Conservation (phyloP, 2,888 invertebrate species). For the Mylabris sibirica region DNA sequence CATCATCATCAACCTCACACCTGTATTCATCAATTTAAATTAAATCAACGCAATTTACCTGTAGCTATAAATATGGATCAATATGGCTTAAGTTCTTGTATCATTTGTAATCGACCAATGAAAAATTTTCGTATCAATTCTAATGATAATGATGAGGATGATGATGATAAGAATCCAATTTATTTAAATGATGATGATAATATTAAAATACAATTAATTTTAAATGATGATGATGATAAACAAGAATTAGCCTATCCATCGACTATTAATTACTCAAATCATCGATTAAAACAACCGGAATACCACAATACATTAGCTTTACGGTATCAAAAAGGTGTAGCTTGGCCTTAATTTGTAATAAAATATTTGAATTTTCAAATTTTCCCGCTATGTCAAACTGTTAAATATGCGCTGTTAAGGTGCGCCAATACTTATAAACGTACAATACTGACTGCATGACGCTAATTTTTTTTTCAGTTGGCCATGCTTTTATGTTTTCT, state of each 20-base stretch:
- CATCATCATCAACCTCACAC: conserved; percentile 49
- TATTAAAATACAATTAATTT: conserved; percentile 18
- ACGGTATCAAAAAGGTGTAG: conserved; percentile 39
- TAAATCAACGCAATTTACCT: conserved; percentile 68
- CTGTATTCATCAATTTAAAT: conserved; percentile 65
- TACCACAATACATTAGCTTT: conserved; percentile 30
- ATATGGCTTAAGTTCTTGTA: conserved; percentile 62
- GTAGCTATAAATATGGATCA: conserved; percentile 63
- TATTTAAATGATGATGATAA: conserved; percentile 11
- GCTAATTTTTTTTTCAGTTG: too few relatives aligned
- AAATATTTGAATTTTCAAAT: neutral
- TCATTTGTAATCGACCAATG: conserved; percentile 63
- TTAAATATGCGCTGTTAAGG: too few relatives aligned
- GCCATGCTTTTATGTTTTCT: too few relatives aligned
- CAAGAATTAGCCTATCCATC: too few relatives aligned
- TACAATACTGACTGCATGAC: too few relatives aligned
- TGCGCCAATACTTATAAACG: too few relatives aligned
- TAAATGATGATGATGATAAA: conserved; percentile 10
- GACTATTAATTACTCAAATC: neutral
- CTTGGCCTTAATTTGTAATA: neutral
- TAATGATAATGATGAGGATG: neutral
- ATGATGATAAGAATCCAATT: conserved; percentile 8
- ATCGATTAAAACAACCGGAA: conserved; percentile 3
- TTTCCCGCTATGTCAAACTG: neutral
- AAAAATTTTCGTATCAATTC: conserved; percentile 3